phyloP scores from a whole-genome alignment of 2,113 vertebrate species.

The Columba janthina region DNA sequence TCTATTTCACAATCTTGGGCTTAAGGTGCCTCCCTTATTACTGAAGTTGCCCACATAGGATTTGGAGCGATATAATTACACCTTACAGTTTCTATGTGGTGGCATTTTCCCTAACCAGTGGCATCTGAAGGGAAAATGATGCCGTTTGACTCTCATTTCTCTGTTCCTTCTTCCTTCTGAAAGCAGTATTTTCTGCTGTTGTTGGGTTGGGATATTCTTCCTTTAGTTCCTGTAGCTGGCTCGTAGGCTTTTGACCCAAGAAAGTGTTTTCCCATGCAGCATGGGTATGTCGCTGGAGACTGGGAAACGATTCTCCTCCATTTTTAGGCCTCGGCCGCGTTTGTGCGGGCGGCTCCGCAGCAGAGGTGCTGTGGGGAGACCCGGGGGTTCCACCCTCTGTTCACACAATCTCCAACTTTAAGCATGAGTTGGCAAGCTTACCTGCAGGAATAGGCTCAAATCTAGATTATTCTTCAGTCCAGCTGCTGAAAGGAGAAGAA shows the following conservation, averaged over 20 bases:
- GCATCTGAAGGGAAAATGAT: not conserved
- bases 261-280: not conserved
- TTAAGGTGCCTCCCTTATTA: not conserved
- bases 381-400: not conserved
- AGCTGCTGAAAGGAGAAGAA: not conserved
- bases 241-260: not conserved
- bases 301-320: not conserved
- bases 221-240: not conserved
- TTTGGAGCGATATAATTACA: not conserved
- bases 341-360: fast-evolving
- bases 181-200: not conserved
- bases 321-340: fast-evolving
- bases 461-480: not conserved
- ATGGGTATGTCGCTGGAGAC: fast-evolving
- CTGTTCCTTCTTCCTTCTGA: not conserved
- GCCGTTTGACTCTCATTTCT: not conserved
- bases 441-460: not conserved
- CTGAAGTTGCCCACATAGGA: not conserved
- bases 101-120: not conserved
- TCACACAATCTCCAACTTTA: not conserved
- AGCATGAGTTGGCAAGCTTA: not conserved
- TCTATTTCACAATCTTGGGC: not conserved
- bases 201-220: not conserved
- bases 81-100: not conserved
- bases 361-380: not conserved